phyloP scores from a whole-genome alignment of 2,797 vertebrate genomes.

The Adrianichthys oophorus region DNA sequence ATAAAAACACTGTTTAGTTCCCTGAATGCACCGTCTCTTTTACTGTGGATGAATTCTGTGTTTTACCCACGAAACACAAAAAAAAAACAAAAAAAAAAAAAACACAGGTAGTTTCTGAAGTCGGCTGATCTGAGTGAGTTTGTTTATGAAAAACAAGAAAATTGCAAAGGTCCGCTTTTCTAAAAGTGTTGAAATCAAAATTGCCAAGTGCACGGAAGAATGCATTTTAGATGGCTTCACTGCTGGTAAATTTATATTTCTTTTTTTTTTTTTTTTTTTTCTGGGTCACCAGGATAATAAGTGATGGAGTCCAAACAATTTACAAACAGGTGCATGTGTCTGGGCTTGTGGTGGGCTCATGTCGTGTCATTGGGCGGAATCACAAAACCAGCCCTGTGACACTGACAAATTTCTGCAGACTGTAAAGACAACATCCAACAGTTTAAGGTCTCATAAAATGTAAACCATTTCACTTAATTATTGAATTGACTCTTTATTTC shows the following conservation, averaged over 20 bases:
- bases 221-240: constrained; percentile 6
- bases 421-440: constrained; percentile 11
- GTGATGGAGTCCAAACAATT: constrained; percentile 11
- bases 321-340: constrained; percentile 19
- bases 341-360: constrained; percentile 6
- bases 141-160: background rate
- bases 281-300: constrained; percentile 8
- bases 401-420: constrained; percentile 14
- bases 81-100: background rate
- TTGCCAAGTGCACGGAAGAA: constrained; percentile 6
- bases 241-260: constrained; percentile 13
- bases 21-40: background rate
- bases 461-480: constrained; percentile 4
- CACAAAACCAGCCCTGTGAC: constrained; percentile 16
- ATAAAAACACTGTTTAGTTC: constrained; percentile 18
- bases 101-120: too few species aligned
- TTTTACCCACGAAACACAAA: background rate
- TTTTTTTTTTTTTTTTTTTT: constrained; percentile 3
- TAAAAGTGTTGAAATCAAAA: constrained; percentile 6
- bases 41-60: background rate
- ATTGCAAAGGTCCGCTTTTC: background rate
- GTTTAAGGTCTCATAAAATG: constrained; percentile 1
- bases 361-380: too few species aligned
- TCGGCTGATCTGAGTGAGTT: too few species aligned
- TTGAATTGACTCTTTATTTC: constrained; percentile 9